A percentile compares a stretch with the other conserved stretches of the same genome.
Evolutionary conservation across 2,113 vertebrate species (phyloP).

Genomic region (Rhagologus leucostigma): DNA sequence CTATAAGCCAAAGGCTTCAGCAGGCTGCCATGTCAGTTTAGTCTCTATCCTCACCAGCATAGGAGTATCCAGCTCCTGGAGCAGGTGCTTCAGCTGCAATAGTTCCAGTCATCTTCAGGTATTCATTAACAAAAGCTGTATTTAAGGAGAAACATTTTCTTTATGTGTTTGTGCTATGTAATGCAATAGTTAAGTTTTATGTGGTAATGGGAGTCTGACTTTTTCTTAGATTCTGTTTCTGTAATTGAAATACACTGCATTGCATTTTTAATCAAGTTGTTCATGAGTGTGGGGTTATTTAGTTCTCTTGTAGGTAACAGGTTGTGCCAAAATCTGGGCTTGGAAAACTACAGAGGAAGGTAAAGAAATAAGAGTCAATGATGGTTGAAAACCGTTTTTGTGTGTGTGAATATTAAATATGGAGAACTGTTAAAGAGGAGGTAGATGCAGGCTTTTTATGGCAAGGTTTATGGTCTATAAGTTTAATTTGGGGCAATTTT

Average conservation of each 20-base stretch:
- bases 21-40: rapidly evolving
- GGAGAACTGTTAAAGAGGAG: background rate
- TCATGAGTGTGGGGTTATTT: background rate
- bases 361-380: background rate
- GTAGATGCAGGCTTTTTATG: background rate
- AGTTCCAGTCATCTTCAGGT: background rate
- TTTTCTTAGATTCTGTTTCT: background rate
- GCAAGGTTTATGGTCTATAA: background rate
- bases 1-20: background rate
- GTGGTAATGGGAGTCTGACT: background rate
- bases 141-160: background rate
- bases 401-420: background rate
- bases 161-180: background rate
- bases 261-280: background rate
- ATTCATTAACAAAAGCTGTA: background rate
- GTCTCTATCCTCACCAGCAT: background rate
- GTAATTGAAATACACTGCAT: background rate
- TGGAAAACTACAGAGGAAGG: background rate
- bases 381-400: background rate
- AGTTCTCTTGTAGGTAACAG: background rate
- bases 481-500: background rate
- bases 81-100: background rate
- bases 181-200: background rate
- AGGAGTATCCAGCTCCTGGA: background rate
- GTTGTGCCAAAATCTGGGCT: background rate